phyloP scores from a whole-genome alignment of 2,888 invertebrate species.

The Sminthurinus aureus region DNA sequence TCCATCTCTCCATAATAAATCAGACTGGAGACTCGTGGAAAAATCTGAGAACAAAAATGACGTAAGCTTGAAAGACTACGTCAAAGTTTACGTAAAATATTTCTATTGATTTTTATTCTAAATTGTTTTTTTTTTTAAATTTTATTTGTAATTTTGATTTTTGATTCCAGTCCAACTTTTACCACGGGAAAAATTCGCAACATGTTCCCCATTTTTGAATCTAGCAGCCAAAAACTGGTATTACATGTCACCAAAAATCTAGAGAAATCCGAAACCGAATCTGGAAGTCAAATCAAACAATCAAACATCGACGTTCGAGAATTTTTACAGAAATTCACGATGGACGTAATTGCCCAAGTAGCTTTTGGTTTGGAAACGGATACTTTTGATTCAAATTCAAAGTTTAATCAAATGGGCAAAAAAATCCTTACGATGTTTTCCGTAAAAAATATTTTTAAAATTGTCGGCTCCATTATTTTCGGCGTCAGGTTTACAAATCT shows the following conservation, averaged over 20 bases:
- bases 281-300: no score
- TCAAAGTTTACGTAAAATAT: no score
- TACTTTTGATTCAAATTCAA: constrained; percentile 18
- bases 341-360: constrained; percentile 26
- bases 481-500: background rate
- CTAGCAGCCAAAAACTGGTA: background rate
- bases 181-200: constrained; percentile 20
- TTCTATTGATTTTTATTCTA: no score
- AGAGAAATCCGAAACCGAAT: no score
- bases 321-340: no score
- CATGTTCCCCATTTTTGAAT: constrained; percentile 22
- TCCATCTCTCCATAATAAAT: constrained; percentile 18
- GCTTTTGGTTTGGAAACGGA: constrained; percentile 28
- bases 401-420: background rate
- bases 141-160: no score
- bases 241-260: no score
- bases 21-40: constrained; percentile 24
- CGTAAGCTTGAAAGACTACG: no score
- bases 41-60: constrained; percentile 29
- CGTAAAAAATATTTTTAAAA: background rate
- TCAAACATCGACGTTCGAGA: background rate
- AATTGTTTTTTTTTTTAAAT: no score
- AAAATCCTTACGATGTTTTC: background rate
- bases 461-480: background rate
- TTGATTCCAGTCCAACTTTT: no score